Conservation (phyloP, 2,797 vertebrate genomes). For the Enteromius radiatus region DNA sequence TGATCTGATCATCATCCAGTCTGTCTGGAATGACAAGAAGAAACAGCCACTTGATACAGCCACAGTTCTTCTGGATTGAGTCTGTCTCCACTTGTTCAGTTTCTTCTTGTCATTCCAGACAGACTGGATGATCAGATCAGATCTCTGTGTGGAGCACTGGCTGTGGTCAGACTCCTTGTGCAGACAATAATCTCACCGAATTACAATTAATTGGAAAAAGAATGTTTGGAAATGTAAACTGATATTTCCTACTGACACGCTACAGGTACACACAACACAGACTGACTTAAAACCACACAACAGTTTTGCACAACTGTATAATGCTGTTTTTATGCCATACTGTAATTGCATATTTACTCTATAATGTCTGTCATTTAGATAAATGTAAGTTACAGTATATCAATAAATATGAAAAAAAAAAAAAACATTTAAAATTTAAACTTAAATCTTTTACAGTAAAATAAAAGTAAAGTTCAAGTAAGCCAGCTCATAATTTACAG, state of each 20-base stretch:
- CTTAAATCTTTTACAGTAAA: neutral
- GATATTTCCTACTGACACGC: neutral
- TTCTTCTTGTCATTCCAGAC: no score
- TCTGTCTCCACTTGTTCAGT: no score
- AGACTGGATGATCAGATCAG: no score
- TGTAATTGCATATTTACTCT: neutral
- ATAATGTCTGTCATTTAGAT: neutral
- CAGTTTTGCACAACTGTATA: neutral
- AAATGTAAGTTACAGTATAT: neutral
- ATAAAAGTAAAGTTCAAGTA: neutral
- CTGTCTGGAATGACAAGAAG: neutral
- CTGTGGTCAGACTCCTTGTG: no score
- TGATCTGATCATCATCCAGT: neutral
- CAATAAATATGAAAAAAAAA: neutral
- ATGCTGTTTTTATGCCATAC: neutral
- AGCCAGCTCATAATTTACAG: neutral
- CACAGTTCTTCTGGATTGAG: no score
- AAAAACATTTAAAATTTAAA: neutral
- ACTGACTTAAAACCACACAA: neutral
- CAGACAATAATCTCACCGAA: no score
- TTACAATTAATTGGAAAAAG: neutral
- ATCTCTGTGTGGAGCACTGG: neutral
- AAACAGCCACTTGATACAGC: no score
- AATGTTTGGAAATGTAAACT: neutral
- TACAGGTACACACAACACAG: neutral